Conservation (phyloP, 2,797 vertebrate species). For the Loriculus beryllinus region DNA sequence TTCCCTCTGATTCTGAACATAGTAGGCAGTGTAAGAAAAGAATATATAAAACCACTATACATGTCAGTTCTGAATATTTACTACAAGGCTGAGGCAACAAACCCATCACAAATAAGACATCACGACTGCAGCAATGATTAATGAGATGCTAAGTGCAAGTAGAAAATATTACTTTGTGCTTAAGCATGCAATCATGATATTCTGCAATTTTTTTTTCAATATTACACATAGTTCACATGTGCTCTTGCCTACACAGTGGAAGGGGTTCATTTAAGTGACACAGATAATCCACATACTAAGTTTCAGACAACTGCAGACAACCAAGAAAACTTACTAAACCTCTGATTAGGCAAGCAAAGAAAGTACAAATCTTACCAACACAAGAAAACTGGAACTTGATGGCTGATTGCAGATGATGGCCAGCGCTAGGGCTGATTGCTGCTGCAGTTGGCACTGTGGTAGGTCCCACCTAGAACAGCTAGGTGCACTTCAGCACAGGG, state of each 20-base stretch:
- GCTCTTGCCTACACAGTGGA: background rate
- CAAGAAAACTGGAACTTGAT: rapidly evolving
- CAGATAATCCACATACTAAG: background rate
- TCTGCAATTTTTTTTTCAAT: background rate
- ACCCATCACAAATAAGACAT: background rate
- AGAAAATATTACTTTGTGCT: background rate
- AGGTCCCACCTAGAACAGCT: background rate
- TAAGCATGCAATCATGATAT: background rate
- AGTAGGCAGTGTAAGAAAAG: background rate
- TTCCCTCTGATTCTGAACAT: background rate
- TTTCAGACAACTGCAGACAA: background rate
- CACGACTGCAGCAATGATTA: background rate
- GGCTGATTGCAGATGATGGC: background rate
- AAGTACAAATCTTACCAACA: background rate
- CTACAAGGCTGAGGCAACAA: background rate
- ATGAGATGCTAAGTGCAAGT: background rate
- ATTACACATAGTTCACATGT: background rate
- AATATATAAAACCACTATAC: background rate
- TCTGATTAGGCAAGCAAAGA: rapidly evolving
- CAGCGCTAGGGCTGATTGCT: rapidly evolving
- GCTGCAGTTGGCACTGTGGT: rapidly evolving
- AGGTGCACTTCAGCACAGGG: background rate
- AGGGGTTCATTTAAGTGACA: background rate
- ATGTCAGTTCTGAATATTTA: background rate
- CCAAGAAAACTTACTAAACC: background rate